Evolutionary conservation across 2,113 vertebrate genomes (phyloP).

Genomic region (Plestiodon gilberti): DNA sequence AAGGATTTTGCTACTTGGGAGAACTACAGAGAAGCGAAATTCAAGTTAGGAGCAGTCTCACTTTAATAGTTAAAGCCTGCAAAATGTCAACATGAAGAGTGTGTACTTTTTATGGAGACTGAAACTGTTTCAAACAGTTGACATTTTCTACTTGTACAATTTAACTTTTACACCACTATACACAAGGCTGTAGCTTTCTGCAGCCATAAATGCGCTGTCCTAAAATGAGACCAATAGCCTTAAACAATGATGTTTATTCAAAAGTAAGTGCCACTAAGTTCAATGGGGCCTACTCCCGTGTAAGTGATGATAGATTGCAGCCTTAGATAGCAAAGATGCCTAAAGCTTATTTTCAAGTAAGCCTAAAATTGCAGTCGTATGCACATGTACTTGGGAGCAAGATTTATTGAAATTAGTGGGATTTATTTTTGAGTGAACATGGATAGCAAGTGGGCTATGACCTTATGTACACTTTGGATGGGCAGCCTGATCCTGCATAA

Average conservation of each 20-base stretch:
- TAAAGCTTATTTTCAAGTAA: not conserved
- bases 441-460: not conserved
- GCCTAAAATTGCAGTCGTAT: not conserved
- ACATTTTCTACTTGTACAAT: slow-evolving; percentile 42
- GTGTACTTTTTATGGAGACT: slow-evolving; percentile 30
- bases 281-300: not conserved
- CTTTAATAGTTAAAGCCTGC: slow-evolving; percentile 58
- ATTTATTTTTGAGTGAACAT: not conserved
- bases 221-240: not conserved
- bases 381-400: not conserved
- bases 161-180: slow-evolving; percentile 33
- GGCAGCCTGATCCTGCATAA: too few relatives aligned
- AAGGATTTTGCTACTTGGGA: slow-evolving; percentile 50
- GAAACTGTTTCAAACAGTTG: slow-evolving; percentile 43
- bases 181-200: slow-evolving; percentile 2
- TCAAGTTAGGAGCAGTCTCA: slow-evolving; percentile 43
- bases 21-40: slow-evolving; percentile 43
- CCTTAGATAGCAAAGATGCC: not conserved
- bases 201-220: not conserved
- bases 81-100: slow-evolving; percentile 48
- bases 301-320: not conserved
- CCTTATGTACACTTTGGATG: not conserved
- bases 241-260: not conserved
- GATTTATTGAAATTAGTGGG: not conserved
- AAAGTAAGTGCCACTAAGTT: not conserved